A percentile compares a stretch with the other conserved stretches of the same genome.
phyloP scores from a whole-genome alignment of 2,888 invertebrate species.

The Diaperis boleti region DNA sequence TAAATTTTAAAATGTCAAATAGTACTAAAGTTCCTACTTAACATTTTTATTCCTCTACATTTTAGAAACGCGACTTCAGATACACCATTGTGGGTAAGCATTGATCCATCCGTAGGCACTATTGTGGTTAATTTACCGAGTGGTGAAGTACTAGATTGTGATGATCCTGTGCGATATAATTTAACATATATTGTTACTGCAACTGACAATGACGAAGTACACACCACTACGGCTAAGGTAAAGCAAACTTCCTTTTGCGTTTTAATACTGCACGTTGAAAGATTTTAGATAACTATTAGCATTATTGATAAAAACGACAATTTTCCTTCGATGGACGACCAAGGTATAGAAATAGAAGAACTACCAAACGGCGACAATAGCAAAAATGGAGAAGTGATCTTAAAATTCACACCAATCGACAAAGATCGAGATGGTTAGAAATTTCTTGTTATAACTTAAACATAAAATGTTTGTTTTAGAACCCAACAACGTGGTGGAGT shows the following conservation, averaged over 20 bases:
- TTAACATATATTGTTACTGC: constrained; percentile 71
- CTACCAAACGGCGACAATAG: constrained; percentile 61
- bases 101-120: constrained; percentile 69
- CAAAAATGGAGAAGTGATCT: constrained; percentile 54
- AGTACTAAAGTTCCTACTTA: too few relatives aligned
- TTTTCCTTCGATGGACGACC: constrained; percentile 57
- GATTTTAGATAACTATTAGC: constrained; percentile 68
- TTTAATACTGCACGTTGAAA: too few relatives aligned
- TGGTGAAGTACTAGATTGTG: constrained; percentile 69
- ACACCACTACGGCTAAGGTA: not conserved
- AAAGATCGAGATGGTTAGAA: constrained; percentile 71
- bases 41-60: too few relatives aligned
- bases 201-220: constrained; percentile 66
- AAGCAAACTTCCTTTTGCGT: not conserved
- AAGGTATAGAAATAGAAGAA: constrained; percentile 64
- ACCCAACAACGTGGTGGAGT: constrained; percentile 70
- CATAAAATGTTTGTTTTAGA: constrained; percentile 54
- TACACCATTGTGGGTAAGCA: constrained; percentile 66
- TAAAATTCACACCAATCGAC: constrained; percentile 67
- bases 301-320: constrained; percentile 75
- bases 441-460: not conserved
- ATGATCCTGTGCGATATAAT: constrained; percentile 66
- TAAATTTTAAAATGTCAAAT: too few relatives aligned
- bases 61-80: constrained; percentile 63
- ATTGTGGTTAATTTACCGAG: constrained; percentile 65